A percentile compares a stretch with the other conserved stretches of the same genome.
phyloP scores from a whole-genome alignment of 2,113 vertebrate species.

The Gallinago undulata region DNA sequence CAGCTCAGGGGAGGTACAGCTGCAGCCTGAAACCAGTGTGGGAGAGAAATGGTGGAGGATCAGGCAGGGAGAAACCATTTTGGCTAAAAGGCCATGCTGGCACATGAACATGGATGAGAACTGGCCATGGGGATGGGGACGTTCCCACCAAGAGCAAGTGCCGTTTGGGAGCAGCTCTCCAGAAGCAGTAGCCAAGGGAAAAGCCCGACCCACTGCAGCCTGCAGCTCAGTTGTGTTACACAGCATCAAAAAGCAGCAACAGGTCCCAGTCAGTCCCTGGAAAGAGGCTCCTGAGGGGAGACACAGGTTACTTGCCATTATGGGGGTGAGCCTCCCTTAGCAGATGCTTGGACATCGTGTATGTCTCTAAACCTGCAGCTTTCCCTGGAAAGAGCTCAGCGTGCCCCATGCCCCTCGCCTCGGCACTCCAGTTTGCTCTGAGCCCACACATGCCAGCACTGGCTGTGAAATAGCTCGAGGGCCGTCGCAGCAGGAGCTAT shows the following conservation, averaged over 20 bases:
- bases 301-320: accelerated
- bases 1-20: background rate
- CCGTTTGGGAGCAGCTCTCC: background rate
- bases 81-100: background rate
- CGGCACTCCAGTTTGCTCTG: background rate
- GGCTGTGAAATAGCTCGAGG: background rate
- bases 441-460: background rate
- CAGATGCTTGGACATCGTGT: background rate
- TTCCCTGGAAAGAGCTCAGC: background rate
- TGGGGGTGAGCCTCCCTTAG: background rate
- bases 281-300: background rate
- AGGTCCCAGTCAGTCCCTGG: background rate
- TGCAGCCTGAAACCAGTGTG: background rate
- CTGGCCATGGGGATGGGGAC: background rate
- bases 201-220: background rate
- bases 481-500: background rate
- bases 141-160: background rate
- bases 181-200: background rate
- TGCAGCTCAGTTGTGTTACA: background rate
- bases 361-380: background rate
- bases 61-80: background rate
- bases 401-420: background rate
- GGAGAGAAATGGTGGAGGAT: background rate
- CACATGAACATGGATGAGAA: background rate
- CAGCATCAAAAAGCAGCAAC: background rate